Base-by-base conservation (phyloP, 2,888 invertebrate species). In the Aproaerema taeniolella region DNA sequence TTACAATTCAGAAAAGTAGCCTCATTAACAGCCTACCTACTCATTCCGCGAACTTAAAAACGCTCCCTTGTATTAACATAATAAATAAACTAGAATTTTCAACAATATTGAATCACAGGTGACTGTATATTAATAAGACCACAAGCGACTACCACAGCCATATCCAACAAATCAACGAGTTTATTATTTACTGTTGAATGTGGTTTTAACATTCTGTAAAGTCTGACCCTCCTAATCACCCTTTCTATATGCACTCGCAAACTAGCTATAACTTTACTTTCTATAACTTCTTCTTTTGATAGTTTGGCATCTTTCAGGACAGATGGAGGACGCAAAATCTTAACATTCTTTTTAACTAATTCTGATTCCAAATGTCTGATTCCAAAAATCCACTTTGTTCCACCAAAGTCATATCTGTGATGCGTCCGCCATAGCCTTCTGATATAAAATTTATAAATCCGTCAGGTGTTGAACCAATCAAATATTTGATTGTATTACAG, bases 391-490 rank as follows among this genome's bases (percentile, higher is more conserved):
- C 17, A 20, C 42, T 34, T 11, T 42, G 20, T 33, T 47, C 35
- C 11, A 47, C 35, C 14, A 42, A 12, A n/a, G 28, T 12, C 15
- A 25, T 31, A 29, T 46, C 46, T 2, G 46, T 15, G 9, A 30
- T 36, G 12, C 39, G 30, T 7, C 66, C 57, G 13, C 65, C 61
- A 48, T 46, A 63, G 4, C 63, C 63, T n/a, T 38, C 28, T 12
- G 63, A 66, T 13, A 69, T 47, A 49, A 49, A 66, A 42, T 51
- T 57, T 11, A 67, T 55, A 7, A 59, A 41, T 1, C 65, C 57
- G 55, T 55, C 49, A 2, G 60, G 56, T 13, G 58, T 52, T 17
- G 39, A 38, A 8, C 53, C 53, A 29, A 58, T 46, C 7, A 55
- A 42, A 49, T 55, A 42, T 26, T 39, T 35, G 4, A 45, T 29